Conservation (phyloP, 2,888 invertebrate species). For the Drosophila helvetica region DNA sequence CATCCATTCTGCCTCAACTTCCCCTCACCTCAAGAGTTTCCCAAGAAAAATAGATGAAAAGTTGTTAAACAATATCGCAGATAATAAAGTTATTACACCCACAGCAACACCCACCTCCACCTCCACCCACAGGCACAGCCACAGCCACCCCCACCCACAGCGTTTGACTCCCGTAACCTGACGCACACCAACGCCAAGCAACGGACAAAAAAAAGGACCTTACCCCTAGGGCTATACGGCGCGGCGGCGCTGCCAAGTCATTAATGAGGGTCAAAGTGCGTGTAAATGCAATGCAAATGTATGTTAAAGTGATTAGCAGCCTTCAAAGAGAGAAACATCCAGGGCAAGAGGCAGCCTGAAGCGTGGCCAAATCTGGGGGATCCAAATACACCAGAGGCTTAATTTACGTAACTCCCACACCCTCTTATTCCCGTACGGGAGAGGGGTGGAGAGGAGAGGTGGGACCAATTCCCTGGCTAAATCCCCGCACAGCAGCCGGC, state of each 20-base stretch:
- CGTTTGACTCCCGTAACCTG: slow-evolving; percentile 4
- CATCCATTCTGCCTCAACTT: too few relatives aligned
- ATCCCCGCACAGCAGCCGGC: slow-evolving; percentile 73
- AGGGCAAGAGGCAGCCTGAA: slow-evolving; percentile 23
- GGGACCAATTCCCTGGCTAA: slow-evolving; percentile 16
- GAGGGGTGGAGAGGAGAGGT: too few relatives aligned
- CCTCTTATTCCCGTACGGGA: not conserved
- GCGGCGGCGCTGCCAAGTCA: slow-evolving; percentile 14
- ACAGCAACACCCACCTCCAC: not conserved
- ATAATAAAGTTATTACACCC: slow-evolving; percentile 30
- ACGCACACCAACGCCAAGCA: not conserved
- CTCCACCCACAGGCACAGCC: not conserved
- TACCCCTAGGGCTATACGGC: slow-evolving; percentile 57
- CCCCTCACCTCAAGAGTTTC: not conserved
- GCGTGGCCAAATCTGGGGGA: slow-evolving; percentile 47
- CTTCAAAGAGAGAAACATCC: slow-evolving; percentile 65
- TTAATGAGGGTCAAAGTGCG: slow-evolving; percentile 80
- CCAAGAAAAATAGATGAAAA: not conserved
- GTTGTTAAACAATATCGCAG: slow-evolving; percentile 17
- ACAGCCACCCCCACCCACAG: not conserved
- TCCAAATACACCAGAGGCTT: slow-evolving; percentile 73
- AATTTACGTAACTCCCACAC: slow-evolving; percentile 51
- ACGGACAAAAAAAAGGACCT: slow-evolving; percentile 41
- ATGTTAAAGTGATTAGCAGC: slow-evolving; percentile 81
- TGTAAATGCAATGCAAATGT: slow-evolving; percentile 81